Conservation (phyloP, 2,888 invertebrate species). For the Drosophila ustulata region DNA sequence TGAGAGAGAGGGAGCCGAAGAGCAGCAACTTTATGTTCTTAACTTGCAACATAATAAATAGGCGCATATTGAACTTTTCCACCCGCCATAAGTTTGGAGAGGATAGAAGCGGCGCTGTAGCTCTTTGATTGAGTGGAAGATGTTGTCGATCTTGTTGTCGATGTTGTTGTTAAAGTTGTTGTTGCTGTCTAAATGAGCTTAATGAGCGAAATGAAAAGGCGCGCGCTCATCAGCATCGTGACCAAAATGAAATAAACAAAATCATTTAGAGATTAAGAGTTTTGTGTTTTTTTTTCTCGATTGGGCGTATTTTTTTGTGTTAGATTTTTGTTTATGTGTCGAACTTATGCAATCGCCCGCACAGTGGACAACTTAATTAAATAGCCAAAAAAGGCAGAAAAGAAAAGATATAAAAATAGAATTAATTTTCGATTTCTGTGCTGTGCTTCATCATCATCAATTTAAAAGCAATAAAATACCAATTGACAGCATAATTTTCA, state of each 20-base stretch:
- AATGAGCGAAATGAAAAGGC: slow-evolving; percentile 63
- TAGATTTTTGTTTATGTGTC: slow-evolving; percentile 54
- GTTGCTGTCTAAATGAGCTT: slow-evolving; percentile 58
- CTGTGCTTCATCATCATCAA: slow-evolving; percentile 46
- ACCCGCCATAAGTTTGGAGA: slow-evolving; percentile 42
- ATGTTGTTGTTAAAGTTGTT: slow-evolving; percentile 12
- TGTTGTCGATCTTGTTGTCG: slow-evolving; percentile 38
- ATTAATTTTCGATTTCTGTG: slow-evolving; percentile 31
- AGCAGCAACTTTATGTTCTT: slow-evolving; percentile 31
- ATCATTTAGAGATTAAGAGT: slow-evolving; percentile 71
- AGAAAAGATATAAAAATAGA: slow-evolving; percentile 15
- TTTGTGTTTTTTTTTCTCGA: slow-evolving; percentile 23
- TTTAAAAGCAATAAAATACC: slow-evolving; percentile 77
- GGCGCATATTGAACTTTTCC: slow-evolving; percentile 45
- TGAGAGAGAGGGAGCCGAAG: slow-evolving; percentile 13
- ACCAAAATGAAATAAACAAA: slow-evolving; percentile 72
- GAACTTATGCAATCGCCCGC: slow-evolving; percentile 70
- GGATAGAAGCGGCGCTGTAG: slow-evolving; percentile 15
- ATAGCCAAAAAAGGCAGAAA: slow-evolving; percentile 8
- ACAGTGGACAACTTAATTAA: slow-evolving; percentile 60
- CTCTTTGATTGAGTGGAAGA: slow-evolving; percentile 51
- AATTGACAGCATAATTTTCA: slow-evolving; percentile 69
- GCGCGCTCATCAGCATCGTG: slow-evolving; percentile 42
- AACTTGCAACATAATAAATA: slow-evolving; percentile 58
- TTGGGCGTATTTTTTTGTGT: slow-evolving; percentile 3